Conservation (phyloP, 2,888 invertebrate species). For the Drosophila buzzatii region DNA sequence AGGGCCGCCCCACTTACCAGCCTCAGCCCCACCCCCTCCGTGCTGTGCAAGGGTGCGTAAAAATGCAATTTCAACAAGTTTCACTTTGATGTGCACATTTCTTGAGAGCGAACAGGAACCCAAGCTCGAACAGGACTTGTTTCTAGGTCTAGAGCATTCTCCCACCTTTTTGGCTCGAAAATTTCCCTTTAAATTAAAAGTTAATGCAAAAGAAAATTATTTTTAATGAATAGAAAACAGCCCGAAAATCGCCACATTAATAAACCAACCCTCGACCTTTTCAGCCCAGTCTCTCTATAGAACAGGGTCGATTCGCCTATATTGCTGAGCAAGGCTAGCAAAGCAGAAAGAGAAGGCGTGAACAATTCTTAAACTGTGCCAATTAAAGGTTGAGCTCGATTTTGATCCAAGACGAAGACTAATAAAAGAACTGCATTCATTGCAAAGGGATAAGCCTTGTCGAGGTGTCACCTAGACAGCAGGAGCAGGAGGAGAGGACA, state of each 20-base stretch:
- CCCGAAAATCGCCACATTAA: constrained; percentile 71
- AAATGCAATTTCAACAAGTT: constrained; percentile 82
- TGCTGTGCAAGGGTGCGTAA: constrained; percentile 79
- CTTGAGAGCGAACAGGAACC: constrained; percentile 36
- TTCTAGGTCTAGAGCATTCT: constrained; percentile 14
- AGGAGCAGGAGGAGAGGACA: constrained; percentile 1
- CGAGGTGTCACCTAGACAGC: constrained; percentile 21
- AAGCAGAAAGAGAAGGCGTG: constrained; percentile 9
- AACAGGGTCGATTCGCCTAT: constrained; percentile 34
- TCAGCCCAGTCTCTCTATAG: neutral
- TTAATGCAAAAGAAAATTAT: constrained; percentile 79
- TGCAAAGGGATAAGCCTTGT: constrained; percentile 21
- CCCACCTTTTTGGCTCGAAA: constrained; percentile 18
- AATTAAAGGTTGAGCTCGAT: constrained; percentile 52
- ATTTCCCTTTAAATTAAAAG: constrained; percentile 75
- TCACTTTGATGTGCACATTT: constrained; percentile 80
- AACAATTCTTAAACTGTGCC: constrained; percentile 58
- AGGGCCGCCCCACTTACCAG: neutral
- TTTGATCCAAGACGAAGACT: constrained; percentile 42
- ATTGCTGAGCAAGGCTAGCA: constrained; percentile 22
- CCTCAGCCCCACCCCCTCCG: neutral
- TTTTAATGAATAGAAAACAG: constrained; percentile 80
- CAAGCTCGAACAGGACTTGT: neutral
- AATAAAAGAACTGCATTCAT: constrained; percentile 41
- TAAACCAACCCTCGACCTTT: constrained; percentile 36